Percentiles rank a stretch among this genome's conserved stretches.
These are phyloP conservation scores for Scyliorhinus canicula DNA, from an alignment of 2,797 vertebrate genomes.

Conservation along the genomic window DNA sequence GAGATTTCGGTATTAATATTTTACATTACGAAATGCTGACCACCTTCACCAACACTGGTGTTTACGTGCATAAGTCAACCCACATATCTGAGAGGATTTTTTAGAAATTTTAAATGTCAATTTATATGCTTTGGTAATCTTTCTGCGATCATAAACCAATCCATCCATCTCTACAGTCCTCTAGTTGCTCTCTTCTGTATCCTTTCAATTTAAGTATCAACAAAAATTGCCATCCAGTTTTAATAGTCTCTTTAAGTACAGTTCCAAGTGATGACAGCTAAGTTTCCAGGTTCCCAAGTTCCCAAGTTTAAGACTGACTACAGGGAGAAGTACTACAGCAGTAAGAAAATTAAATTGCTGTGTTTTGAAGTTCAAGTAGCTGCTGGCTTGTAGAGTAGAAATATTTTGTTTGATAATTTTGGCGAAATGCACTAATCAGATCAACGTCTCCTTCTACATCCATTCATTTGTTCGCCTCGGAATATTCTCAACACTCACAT, in stretches of 20 bases:
- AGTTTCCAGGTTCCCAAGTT: neutral
- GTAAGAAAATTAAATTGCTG: neutral
- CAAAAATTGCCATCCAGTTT: neutral
- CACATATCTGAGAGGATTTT: no score
- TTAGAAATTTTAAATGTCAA: no score
- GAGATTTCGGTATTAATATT: no score
- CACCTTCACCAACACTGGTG: no score
- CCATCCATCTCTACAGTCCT: neutral
- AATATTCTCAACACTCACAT: neutral
- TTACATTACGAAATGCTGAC: no score
- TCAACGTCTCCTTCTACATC: no score
- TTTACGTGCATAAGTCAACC: no score
- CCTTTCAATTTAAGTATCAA: neutral
- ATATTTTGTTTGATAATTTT: neutral
- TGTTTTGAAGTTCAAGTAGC: neutral
- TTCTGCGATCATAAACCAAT: neutral
- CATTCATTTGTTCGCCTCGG: neutral
- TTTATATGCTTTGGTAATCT: neutral
- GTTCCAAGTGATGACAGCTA: neutral
- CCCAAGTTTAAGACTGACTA: neutral
- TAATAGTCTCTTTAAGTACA: neutral
- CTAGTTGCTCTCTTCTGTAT: neutral
- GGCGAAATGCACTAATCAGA: neutral
- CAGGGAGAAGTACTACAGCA: no score
- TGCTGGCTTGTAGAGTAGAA: neutral